Percentiles rank a stretch among this genome's conserved stretches.
These are phyloP conservation scores for Tenthredo amoena DNA, from an alignment of 2,888 invertebrate genomes.

Conservation along the genomic window DNA sequence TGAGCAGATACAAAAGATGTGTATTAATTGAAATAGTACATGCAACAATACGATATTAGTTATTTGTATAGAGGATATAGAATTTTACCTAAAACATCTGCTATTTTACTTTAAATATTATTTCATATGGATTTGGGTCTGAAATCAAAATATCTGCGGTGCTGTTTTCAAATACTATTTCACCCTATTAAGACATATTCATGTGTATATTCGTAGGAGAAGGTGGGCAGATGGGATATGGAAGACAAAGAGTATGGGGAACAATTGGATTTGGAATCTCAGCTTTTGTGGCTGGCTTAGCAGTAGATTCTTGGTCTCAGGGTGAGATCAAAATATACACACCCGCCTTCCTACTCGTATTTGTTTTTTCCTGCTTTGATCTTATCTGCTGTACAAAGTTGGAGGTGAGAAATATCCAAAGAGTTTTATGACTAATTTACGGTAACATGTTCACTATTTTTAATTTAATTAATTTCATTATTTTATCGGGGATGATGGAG, in stretches of 20 bases:
- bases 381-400: conserved; percentile 84
- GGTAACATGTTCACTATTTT: too few relatives aligned
- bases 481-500: background rate
- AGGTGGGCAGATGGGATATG: conserved; percentile 85
- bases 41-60: too few relatives aligned
- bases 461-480: too few relatives aligned
- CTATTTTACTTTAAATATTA: too few relatives aligned
- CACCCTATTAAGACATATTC: background rate
- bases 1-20: background rate
- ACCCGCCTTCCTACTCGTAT: conserved; percentile 86
- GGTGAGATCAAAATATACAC: conserved; percentile 84
- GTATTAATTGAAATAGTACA: too few relatives aligned
- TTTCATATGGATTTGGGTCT: background rate
- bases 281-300: conserved; percentile 86
- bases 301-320: conserved; percentile 84
- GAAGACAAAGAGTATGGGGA: conserved; percentile 90
- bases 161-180: background rate
- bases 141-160: background rate
- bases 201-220: conserved; percentile 80
- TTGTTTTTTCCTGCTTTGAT: conserved; percentile 84
- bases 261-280: conserved; percentile 89
- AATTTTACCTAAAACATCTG: too few relatives aligned
- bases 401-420: conserved; percentile 77
- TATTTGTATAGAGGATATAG: too few relatives aligned
- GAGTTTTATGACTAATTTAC: background rate